Evolutionary conservation across 2,888 invertebrate genomes (phyloP), one percentile per base, ranked within the genome.

Genomic region (Meteorus cinctellus): DNA sequence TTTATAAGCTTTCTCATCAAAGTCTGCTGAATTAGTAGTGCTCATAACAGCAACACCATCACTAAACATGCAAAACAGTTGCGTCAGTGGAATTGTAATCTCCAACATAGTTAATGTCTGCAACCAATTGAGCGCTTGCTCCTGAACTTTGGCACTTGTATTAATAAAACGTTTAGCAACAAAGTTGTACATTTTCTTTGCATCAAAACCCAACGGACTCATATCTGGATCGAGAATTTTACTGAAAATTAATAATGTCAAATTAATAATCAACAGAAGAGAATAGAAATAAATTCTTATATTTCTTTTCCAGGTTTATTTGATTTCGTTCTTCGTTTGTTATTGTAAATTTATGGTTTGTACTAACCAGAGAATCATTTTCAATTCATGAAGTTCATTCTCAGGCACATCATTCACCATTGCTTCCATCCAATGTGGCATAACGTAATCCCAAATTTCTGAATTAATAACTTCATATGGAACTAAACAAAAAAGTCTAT

Each of bases 341-440:
- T 69, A 69, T 24, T 72, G 27, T 2, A 34, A 34, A 34, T 66
- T 31, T 63, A 60, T 62, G 14, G 55, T 60, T 27, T 16, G 29
- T 29, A 76, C 72, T 82, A 84, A 94, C 94, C 93, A 93, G 55
- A 95, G 91, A 45, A 96, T 93, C 79, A 96, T 94, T 90, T 96
- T 95, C 19, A 98, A 90, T 86, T 97, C 97, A 68, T 92, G 91
- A 62, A 97, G 91, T 86, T 97, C 98, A 88, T 96, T 95, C 88
- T 97, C 96, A 0, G 96, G 96, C 0, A 97, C 96, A 86, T 97
- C 97, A 78, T 95, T 95, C 70, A 96, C 96, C 81, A 99, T 97
- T 0, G 98, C 97, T 90, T 98, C 98, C 95, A 99, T 95, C 99
- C 99, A 99, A 84, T 97, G 96, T 0, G 99, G 99, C 97, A 99